Conservation (phyloP, 1,140 invertebrate species). For the Akabosia matsudoensis region DNA sequence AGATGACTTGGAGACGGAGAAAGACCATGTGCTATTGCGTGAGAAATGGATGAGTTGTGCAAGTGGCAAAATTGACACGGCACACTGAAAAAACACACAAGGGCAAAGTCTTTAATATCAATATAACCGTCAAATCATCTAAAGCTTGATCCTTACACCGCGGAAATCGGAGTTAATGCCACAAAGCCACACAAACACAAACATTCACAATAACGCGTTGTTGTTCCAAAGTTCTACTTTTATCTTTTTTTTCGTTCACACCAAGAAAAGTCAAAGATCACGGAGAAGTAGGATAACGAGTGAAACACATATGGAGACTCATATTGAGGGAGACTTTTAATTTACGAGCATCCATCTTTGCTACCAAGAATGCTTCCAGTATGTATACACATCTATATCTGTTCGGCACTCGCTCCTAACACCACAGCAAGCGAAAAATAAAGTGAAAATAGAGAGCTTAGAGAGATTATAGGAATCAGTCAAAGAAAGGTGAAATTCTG, state of each 20-base stretch:
- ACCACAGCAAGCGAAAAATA: too few relatives aligned
- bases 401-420: too few relatives aligned
- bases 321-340: too few relatives aligned
- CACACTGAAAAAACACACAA: not conserved
- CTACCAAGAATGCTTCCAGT: too few relatives aligned
- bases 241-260: not conserved
- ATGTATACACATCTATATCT: too few relatives aligned
- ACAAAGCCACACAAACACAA: not conserved
- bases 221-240: not conserved
- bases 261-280: not conserved
- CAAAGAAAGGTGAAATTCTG: not conserved
- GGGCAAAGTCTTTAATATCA: not conserved
- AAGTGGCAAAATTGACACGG: conserved; percentile 5
- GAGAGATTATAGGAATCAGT: not conserved
- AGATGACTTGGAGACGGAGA: not conserved
- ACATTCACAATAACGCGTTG: not conserved
- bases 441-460: too few relatives aligned
- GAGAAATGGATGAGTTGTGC: conserved; percentile 10
- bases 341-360: too few relatives aligned
- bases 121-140: not conserved
- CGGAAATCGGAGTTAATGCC: not conserved
- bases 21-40: not conserved
- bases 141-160: not conserved
- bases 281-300: not conserved
- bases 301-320: not conserved